These are phyloP conservation scores for Stomatorhinus walkeri DNA, from an alignment of 2,797 vertebrate species.

Conservation along the genomic window DNA sequence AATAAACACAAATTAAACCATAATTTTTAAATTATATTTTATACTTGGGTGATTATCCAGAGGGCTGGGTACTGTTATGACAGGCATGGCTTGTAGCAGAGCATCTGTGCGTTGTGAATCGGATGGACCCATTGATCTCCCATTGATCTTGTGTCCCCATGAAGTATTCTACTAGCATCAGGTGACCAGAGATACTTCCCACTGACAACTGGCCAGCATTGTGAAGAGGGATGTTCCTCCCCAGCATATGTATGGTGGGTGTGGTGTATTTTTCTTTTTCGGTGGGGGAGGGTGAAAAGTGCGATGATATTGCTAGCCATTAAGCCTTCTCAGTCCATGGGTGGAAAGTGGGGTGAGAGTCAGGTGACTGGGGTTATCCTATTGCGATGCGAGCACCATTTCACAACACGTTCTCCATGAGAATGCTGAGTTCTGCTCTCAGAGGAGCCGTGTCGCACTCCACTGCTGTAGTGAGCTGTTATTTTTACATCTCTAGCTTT, in stretches of 20 bases:
- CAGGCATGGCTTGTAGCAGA: slow-evolving; percentile 18
- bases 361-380: neutral
- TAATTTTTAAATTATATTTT: slow-evolving; percentile 22
- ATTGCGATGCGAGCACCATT: neutral
- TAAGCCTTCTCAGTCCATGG: neutral
- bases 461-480: neutral
- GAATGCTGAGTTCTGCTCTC: neutral
- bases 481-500: neutral
- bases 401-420: neutral
- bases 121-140: slow-evolving; percentile 18
- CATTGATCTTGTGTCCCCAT: slow-evolving; percentile 5
- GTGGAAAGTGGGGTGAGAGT: neutral
- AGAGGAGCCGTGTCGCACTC: neutral
- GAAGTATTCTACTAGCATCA: neutral
- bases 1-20: slow-evolving; percentile 23
- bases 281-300: neutral
- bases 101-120: slow-evolving; percentile 18
- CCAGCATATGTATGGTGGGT: neutral
- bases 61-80: neutral
- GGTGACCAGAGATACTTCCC: neutral
- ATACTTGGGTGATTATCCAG: slow-evolving; percentile 5
- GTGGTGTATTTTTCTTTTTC: neutral
- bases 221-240: neutral
- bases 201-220: neutral
- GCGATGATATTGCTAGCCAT: neutral